A percentile compares a stretch with the other conserved stretches of the same genome.
Conservation (phyloP, 2,888 invertebrate species). For the Dendrolimus pini region DNA sequence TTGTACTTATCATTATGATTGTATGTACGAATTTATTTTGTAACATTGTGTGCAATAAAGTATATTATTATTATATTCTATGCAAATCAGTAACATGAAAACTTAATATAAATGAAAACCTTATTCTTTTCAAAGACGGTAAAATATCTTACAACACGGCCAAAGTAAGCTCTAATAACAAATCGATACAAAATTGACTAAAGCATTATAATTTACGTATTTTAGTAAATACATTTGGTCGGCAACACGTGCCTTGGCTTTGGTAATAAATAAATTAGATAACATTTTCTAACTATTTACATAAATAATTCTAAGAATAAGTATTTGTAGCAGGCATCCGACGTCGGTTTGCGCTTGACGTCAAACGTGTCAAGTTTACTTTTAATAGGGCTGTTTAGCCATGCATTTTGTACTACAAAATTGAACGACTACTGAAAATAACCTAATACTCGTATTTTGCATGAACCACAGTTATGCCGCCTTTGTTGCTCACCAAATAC, state of each 20-base stretch:
- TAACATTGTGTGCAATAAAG: too few relatives aligned
- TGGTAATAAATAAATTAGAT: slow-evolving; percentile 11
- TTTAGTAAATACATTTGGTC: background rate
- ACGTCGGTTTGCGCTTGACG: slow-evolving; percentile 4
- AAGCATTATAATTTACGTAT: background rate
- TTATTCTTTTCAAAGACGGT: too few relatives aligned
- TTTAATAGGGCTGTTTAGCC: background rate
- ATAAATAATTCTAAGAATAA: slow-evolving; percentile 19
- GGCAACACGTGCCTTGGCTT: background rate
- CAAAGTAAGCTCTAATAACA: background rate
- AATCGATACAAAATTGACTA: background rate
- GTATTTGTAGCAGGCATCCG: slow-evolving; percentile 14
- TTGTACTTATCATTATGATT: too few relatives aligned
- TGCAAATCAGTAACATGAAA: too few relatives aligned
- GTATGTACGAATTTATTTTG: too few relatives aligned
- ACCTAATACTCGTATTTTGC: too few relatives aligned
- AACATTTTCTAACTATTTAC: slow-evolving; percentile 16
- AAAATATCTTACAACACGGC: background rate
- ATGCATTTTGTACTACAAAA: too few relatives aligned
- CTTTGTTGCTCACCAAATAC: too few relatives aligned
- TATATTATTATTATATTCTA: too few relatives aligned
- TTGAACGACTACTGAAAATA: too few relatives aligned
- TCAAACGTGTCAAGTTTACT: slow-evolving; percentile 9
- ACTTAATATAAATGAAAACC: too few relatives aligned
- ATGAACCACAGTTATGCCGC: too few relatives aligned